Conservation (phyloP, 2,113 vertebrate species). For the Trichomycterus rosablanca region DNA sequence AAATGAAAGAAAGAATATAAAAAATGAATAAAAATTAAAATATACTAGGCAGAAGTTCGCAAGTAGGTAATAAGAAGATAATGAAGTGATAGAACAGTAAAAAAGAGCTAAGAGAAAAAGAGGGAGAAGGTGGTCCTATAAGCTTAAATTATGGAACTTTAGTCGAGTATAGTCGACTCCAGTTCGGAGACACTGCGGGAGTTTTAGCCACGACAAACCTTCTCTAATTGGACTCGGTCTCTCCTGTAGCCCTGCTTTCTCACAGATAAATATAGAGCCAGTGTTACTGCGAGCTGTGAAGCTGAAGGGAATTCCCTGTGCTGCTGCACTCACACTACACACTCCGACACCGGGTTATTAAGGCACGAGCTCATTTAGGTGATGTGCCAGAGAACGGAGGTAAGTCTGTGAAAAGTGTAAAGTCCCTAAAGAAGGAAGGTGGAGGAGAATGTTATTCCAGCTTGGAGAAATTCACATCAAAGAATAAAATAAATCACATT, state of each 20-base stretch:
- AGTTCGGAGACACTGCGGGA: slow-evolving; percentile 36
- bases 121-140: too few relatives aligned
- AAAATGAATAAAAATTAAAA: too few relatives aligned
- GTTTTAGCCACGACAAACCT: slow-evolving; percentile 35
- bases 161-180: slow-evolving; percentile 23
- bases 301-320: slow-evolving; percentile 26
- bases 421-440: slow-evolving; percentile 7
- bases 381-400: background rate
- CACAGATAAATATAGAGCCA: slow-evolving; percentile 17
- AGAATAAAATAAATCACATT: too few relatives aligned
- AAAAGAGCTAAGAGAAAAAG: too few relatives aligned
- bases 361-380: slow-evolving; percentile 9
- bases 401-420: slow-evolving; percentile 20
- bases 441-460: slow-evolving; percentile 8
- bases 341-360: slow-evolving; percentile 15
- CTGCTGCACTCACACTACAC: slow-evolving; percentile 15
- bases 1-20: too few relatives aligned
- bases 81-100: too few relatives aligned
- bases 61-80: too few relatives aligned
- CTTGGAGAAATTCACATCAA: too few relatives aligned
- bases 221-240: slow-evolving; percentile 35
- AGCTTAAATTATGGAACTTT: too few relatives aligned
- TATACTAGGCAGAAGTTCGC: too few relatives aligned
- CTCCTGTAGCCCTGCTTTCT: slow-evolving; percentile 16
- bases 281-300: background rate